phyloP scores from a whole-genome alignment of 2,113 vertebrate species.

The Atlantisia rogersi region DNA sequence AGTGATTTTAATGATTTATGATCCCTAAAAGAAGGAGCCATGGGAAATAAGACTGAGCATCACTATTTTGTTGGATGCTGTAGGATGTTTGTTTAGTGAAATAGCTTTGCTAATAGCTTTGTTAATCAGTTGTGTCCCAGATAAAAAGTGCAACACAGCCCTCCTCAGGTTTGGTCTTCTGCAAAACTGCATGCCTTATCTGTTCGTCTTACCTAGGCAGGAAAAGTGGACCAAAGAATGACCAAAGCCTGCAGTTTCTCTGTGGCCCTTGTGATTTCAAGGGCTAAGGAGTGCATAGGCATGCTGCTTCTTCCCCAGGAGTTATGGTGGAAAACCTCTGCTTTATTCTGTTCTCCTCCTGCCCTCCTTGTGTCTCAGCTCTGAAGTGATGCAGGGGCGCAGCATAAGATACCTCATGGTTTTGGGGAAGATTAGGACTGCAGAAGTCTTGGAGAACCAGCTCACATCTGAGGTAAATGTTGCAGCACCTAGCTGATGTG shows the following conservation, averaged over 20 bases:
- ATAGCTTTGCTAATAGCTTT: constrained; percentile 35
- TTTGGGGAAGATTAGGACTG: not conserved
- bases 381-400: not conserved
- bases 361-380: not conserved
- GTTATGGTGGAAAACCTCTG: not conserved
- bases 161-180: constrained; percentile 14
- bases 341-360: not conserved
- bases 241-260: not conserved
- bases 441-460: not conserved
- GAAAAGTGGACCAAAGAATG: not conserved
- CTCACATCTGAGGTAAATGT: not conserved
- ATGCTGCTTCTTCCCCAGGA: not conserved
- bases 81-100: constrained; percentile 36
- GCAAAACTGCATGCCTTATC: not conserved
- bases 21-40: constrained; percentile 3
- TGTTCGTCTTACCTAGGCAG: not conserved
- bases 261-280: not conserved
- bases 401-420: not conserved
- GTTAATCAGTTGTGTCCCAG: constrained; percentile 32
- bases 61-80: not conserved
- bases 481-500: not conserved
- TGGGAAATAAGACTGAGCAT: constrained; percentile 10
- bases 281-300: not conserved
- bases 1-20: constrained; percentile 30
- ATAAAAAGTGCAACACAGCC: constrained; percentile 27